These are phyloP conservation scores for Tiphia femorata DNA, from an alignment of 2,888 invertebrate species.

Conservation along the genomic window DNA sequence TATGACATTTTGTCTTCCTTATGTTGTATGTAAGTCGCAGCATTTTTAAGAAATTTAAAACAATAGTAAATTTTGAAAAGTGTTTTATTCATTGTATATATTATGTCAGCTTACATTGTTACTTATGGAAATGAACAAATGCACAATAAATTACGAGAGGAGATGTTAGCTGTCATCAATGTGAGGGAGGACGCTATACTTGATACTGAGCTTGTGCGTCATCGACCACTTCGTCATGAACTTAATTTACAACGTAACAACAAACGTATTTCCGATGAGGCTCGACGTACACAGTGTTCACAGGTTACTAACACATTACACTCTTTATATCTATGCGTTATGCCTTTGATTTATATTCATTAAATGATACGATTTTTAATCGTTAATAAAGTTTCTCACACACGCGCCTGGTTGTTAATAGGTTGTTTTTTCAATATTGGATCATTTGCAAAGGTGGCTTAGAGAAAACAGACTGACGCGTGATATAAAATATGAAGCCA, in stretches of 20 bases:
- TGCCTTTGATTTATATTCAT: not conserved
- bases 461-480: constrained; percentile 62
- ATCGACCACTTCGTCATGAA: constrained; percentile 54
- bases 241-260: constrained; percentile 38
- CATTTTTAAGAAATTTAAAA: not conserved
- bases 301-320: constrained; percentile 44
- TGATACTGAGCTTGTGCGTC: constrained; percentile 54
- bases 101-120: constrained; percentile 64
- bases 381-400: no score
- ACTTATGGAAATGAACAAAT: constrained; percentile 67
- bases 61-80: not conserved
- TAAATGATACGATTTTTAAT: no score
- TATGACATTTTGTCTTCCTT: constrained; percentile 81
- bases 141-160: constrained; percentile 70
- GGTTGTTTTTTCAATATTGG: constrained; percentile 78
- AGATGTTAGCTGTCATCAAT: constrained; percentile 73
- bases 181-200: constrained; percentile 51
- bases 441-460: constrained; percentile 83
- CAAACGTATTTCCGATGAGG: constrained; percentile 62
- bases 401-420: constrained; percentile 22
- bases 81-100: no score
- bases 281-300: constrained; percentile 61
- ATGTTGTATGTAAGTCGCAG: constrained; percentile 73
- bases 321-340: no score
- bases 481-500: constrained; percentile 46